Percentiles rank a stretch among this genome's conserved stretches.
Conservation (phyloP, 2,797 vertebrate genomes). For the Trematomus bernacchii region DNA sequence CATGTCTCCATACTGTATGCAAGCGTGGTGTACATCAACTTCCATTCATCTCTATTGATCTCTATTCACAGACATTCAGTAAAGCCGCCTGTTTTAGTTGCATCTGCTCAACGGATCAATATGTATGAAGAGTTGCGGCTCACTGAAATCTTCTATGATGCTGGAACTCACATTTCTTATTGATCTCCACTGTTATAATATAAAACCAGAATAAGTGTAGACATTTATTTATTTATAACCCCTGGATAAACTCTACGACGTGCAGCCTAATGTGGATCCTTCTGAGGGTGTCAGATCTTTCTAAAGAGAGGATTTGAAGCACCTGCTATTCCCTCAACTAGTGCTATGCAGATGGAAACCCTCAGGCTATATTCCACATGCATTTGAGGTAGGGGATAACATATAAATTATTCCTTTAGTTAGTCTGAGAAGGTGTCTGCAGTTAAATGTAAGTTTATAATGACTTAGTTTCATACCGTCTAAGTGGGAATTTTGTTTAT, state of each 20-base stretch:
- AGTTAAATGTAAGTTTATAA: conserved; percentile 1
- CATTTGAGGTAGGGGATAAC: conserved; percentile 30
- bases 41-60: neutral
- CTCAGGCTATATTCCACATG: conserved; percentile 16
- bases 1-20: neutral
- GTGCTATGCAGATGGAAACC: conserved; percentile 30
- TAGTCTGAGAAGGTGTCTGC: conserved; percentile 12
- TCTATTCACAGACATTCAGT: conserved; percentile 14
- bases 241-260: conserved; percentile 35
- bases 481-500: conserved; percentile 25
- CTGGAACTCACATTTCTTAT: conserved; percentile 38
- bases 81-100: conserved; percentile 22
- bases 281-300: conserved; percentile 12
- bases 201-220: neutral
- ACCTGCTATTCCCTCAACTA: neutral
- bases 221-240: conserved; percentile 39
- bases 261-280: conserved; percentile 25
- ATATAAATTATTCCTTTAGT: conserved; percentile 31
- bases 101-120: conserved; percentile 40
- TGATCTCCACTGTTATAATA: conserved; percentile 36
- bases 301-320: conserved; percentile 29
- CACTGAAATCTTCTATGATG: conserved; percentile 43
- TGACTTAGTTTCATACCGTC: neutral
- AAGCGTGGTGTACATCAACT: neutral
- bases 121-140: conserved; percentile 38